Conservation (phyloP, 2,888 invertebrate species). For the Helicoverpa assulta region DNA sequence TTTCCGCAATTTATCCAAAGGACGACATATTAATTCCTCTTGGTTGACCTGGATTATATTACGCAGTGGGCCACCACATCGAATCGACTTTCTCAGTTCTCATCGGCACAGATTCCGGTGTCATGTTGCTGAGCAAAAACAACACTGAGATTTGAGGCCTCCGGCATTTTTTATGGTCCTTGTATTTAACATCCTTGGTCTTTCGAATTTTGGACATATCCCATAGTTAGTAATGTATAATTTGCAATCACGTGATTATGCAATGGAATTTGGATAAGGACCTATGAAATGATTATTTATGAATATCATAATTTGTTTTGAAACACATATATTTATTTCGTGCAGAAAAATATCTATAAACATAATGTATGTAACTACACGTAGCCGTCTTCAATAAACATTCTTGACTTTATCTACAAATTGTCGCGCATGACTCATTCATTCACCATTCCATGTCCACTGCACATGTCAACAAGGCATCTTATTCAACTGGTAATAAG, state of each 20-base stretch:
- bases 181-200: constrained; percentile 4
- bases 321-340: not conserved
- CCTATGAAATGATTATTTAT: not conserved
- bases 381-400: constrained; percentile 32
- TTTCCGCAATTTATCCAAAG: constrained; percentile 61
- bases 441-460: constrained; percentile 51
- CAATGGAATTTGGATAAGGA: not conserved
- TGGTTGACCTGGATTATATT: constrained; percentile 75
- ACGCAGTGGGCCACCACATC: constrained; percentile 73
- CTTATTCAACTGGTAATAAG: constrained; percentile 62
- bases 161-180: constrained; percentile 39
- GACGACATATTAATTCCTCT: constrained; percentile 81
- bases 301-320: not conserved
- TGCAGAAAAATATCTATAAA: not conserved
- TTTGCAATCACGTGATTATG: not conserved
- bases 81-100: constrained; percentile 70
- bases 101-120: constrained; percentile 78
- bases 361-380: constrained; percentile 10
- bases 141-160: constrained; percentile 34
- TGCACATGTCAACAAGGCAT: constrained; percentile 56
- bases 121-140: constrained; percentile 72
- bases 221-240: not conserved
- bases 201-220: not conserved
- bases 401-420: constrained; percentile 47
- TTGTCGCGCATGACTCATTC: constrained; percentile 49